Evolutionary conservation across 2,797 vertebrate genomes (phyloP).

Genomic region (Malurus splendens): DNA sequence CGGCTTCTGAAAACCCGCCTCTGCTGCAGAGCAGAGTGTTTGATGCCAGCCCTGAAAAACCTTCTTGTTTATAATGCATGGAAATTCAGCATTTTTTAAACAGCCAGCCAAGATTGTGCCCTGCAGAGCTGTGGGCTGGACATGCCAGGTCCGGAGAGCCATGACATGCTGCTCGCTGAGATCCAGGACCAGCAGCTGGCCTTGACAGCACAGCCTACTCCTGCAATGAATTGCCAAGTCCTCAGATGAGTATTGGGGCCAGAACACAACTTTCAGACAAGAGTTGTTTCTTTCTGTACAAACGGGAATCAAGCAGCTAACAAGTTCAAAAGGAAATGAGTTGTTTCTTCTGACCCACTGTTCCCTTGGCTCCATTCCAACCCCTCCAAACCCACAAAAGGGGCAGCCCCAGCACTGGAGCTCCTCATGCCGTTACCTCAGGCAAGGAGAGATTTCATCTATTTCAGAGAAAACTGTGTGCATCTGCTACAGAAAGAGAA

Average conservation of each 20-base stretch:
- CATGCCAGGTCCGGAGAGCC: not conserved
- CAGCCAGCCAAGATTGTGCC: no score
- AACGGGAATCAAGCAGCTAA: not conserved
- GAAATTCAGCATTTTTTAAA: not conserved
- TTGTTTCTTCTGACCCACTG: not conserved
- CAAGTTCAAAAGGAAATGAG: not conserved
- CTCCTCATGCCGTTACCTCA: not conserved
- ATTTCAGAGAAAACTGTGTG: not conserved
- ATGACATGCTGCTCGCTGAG: fast-evolving
- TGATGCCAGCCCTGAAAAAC: not conserved
- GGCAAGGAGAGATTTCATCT: not conserved
- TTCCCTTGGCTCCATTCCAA: not conserved
- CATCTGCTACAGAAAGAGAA: not conserved
- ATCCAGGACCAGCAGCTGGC: not conserved
- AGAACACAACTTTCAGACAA: not conserved
- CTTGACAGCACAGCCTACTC: not conserved
- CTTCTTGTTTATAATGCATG: fast-evolving
- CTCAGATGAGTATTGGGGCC: not conserved
- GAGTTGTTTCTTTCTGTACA: not conserved
- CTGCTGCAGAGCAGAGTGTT: not conserved
- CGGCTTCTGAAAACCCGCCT: not conserved
- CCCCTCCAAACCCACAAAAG: not conserved
- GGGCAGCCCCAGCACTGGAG: not conserved
- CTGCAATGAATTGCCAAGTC: not conserved
- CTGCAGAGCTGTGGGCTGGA: not conserved